Conservation (phyloP, 1,140 invertebrate genomes). For the Tribolium madens region DNA sequence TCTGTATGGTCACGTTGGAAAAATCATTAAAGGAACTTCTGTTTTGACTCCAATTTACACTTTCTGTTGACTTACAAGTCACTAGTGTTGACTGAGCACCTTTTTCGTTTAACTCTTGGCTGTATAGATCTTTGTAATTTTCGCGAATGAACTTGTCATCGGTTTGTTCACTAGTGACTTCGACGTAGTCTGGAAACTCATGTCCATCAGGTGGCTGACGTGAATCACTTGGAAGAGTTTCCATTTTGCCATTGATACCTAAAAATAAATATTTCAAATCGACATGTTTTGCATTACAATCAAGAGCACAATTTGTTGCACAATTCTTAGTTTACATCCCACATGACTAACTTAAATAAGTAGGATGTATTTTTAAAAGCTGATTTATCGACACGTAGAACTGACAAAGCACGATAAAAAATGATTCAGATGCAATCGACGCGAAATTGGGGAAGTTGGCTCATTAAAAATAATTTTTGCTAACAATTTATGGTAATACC, state of each 20-base stretch:
- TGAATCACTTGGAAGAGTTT: constrained; percentile 65
- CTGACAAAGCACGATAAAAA: not conserved
- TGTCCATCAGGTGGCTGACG: constrained; percentile 89
- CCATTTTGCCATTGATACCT: constrained; percentile 59
- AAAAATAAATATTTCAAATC: constrained; percentile 38
- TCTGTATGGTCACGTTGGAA: constrained; percentile 29
- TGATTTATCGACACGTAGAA: constrained; percentile 18
- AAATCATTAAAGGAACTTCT: constrained; percentile 40
- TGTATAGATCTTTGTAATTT: constrained; percentile 23
- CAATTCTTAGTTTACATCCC: constrained; percentile 16
- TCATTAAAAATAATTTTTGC: not conserved
- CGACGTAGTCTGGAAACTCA: constrained; percentile 84
- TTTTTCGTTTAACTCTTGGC: constrained; percentile 15
- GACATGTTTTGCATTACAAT: not conserved
- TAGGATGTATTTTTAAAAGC: constrained; percentile 13
- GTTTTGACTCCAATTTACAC: constrained; percentile 29
- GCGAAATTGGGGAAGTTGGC: not conserved
- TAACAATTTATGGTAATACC: not conserved
- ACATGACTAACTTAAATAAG: constrained; percentile 16
- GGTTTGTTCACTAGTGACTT: constrained; percentile 64
- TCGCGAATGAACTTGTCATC: constrained; percentile 11
- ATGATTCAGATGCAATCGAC: not conserved
- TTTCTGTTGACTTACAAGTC: constrained; percentile 17
- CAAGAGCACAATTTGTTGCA: not conserved
- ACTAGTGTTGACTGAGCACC: no score